Percentiles rank a stretch among this genome's conserved stretches.
These are phyloP conservation scores for Siphamia tubifer DNA, from an alignment of 2,113 vertebrate species.

Conservation along the genomic window DNA sequence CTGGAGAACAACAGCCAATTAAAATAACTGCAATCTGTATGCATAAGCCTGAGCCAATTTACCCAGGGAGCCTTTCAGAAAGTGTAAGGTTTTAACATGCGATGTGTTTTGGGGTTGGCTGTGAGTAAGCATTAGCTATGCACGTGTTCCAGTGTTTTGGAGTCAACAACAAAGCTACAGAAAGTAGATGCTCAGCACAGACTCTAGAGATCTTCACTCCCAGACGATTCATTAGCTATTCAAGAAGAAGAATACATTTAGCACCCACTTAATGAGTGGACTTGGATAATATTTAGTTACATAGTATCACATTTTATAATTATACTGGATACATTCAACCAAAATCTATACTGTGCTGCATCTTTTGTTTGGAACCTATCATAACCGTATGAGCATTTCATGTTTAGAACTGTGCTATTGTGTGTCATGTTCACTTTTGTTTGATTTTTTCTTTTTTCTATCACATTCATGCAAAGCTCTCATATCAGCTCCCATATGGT, in stretches of 20 bases:
- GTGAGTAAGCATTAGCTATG: constrained; percentile 32
- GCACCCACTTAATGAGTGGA: constrained; percentile 50
- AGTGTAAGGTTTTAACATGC: constrained; percentile 21
- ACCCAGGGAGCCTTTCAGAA: constrained; percentile 21
- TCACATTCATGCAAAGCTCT: too few relatives aligned
- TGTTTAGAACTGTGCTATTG: too few relatives aligned
- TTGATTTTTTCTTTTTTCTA: too few relatives aligned
- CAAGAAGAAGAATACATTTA: constrained; percentile 59
- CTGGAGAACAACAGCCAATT: constrained; percentile 64
- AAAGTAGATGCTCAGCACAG: constrained; percentile 31
- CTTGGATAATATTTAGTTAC: neutral
- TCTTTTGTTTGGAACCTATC: too few relatives aligned
- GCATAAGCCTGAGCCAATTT: constrained; percentile 49
- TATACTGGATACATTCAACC: neutral
- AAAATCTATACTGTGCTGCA: too few relatives aligned
- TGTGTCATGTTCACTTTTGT: too few relatives aligned
- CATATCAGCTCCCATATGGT: too few relatives aligned
- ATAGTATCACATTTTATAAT: neutral
- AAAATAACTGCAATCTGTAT: constrained; percentile 57
- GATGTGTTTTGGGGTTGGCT: constrained; percentile 7
- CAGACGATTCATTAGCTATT: constrained; percentile 62
- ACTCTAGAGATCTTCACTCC: constrained; percentile 61
- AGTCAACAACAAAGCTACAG: constrained; percentile 18
- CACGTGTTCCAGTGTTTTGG: neutral
- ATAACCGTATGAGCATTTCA: too few relatives aligned